Evolutionary conservation across 2,888 invertebrate species (phyloP), one percentile per base, ranked within the genome.

Genomic region (Apamea sordens): DNA sequence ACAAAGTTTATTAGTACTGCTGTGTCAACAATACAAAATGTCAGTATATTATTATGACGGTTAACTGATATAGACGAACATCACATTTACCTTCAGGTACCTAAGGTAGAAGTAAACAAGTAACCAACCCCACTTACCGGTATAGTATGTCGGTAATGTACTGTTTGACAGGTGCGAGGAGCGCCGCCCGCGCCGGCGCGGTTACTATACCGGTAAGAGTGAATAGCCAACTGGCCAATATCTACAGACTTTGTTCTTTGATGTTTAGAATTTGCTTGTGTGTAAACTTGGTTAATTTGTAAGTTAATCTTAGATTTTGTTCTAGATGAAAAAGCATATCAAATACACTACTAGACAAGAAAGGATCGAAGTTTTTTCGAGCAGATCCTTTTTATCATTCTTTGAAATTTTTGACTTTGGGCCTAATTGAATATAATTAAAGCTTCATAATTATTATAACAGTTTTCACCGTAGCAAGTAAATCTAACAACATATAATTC

Each of bases 121-220:
- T 59, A 50, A 50, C 36, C 63, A 50, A 44, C 28, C 63, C 44
- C 83, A 77, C 85, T 85, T 53, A 64, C 67, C 36, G 44, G 50
- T 77, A 15, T 83, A 63, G 63, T 18, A 44, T 83, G 50, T 77
- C 78, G 32, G 61, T 76, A 81, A 71, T 76, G 82, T 76, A 44
- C 50, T 24, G 59, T 36, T 18, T n/a, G 69, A 64, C 75, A 79
- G 84, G 83, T 72, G 80, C n/a, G 69, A 50, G 69, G 70, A 59
- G 74, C 76, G 69, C 41, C 59, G n/a, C 36, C 32, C 32, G 32
- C 10, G 44, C 44, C 11, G 44, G 81, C 13, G 67, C 8, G 65
- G 36, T n/a, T 0, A 10, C 59, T 13, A 24, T 32, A 32, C 32
- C 10, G 36, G 32, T 50, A 76, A 82, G 67, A 21, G 41, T 50